Evolutionary conservation across 2,113 vertebrate species (phyloP).

Genomic region (Ictalurus furcatus): DNA sequence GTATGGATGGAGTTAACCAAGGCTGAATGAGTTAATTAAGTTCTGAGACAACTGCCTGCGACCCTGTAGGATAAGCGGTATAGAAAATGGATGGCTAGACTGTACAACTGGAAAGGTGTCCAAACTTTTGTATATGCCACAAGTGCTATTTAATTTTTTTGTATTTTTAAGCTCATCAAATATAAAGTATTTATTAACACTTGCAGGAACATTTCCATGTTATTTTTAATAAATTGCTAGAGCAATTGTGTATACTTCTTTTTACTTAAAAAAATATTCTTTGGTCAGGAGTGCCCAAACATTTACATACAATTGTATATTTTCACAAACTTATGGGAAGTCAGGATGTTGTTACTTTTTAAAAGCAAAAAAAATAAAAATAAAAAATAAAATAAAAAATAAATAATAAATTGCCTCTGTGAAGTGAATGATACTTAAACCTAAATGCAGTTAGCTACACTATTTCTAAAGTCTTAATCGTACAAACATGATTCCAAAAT

Average conservation of each 20-base stretch:
- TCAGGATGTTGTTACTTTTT: background rate
- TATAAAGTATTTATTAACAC: background rate
- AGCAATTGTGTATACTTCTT: background rate
- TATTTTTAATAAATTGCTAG: background rate
- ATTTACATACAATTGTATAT: too few relatives aligned
- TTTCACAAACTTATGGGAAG: too few relatives aligned
- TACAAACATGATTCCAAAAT: background rate
- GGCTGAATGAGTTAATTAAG: too few relatives aligned
- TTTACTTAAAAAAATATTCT: background rate
- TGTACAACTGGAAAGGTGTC: too few relatives aligned
- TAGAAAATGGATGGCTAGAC: too few relatives aligned
- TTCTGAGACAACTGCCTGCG: too few relatives aligned
- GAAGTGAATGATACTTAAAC: background rate
- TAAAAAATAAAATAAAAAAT: too few relatives aligned
- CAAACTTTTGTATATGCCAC: too few relatives aligned
- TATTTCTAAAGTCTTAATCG: background rate
- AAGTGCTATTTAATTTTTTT: too few relatives aligned
- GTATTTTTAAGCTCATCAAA: too few relatives aligned
- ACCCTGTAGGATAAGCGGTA: too few relatives aligned
- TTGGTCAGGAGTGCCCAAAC: background rate
- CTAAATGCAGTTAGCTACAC: background rate
- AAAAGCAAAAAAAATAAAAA: background rate
- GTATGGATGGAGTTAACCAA: too few relatives aligned
- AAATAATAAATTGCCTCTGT: background rate
- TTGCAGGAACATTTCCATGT: background rate